Base-by-base conservation (phyloP, 2,888 invertebrate genomes). In the Lasius fuliginosus region DNA sequence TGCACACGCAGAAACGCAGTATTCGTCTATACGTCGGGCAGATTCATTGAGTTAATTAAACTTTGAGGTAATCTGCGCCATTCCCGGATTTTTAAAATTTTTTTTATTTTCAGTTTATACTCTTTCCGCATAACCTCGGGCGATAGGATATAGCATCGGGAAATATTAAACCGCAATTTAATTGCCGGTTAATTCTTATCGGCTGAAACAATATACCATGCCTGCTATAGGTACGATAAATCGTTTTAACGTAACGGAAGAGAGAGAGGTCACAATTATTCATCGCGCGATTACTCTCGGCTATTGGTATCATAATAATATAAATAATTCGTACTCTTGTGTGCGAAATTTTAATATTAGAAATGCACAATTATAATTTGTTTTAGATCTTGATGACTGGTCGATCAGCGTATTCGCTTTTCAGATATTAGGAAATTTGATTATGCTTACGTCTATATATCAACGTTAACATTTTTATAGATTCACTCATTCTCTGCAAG, bases 1-100 rank as follows among this genome's bases (percentile, higher is more conserved):
- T 60, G 69, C 33, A 36, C 33, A 79, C 46, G 60, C 46, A 36
- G 79, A 79, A 79, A 69, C 71, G 33, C 27, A 23, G 9, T 42
- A 42, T 36, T 46, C 60, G 33, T 46, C 42, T 40, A 46, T 71
- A 36, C 60, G 56, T 30, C 64, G 69, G 67, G 60, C 42, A 75
- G 88, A 89, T 87, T 89, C 90, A 85, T 86, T 65, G 88, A 74
- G 90, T 89, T 89, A 90, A 89, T 89, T 90, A 88, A 89, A 88
- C 85, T 89, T 88, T 85, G 81, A 85, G 82, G 82, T 86, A 85
- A 88, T 88, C 79, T 82, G 73, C 60, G 33, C 85, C 56, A 87
- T 86, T 83, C 60, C 79, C 42, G 74, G 60, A 33, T 68, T 27
- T 68, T 49, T 42, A 0, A 6, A 49, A 15, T 65, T 40, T 53